Conservation (phyloP, 2,797 vertebrate genomes). For the Periophthalmus magnuspinnatus region DNA sequence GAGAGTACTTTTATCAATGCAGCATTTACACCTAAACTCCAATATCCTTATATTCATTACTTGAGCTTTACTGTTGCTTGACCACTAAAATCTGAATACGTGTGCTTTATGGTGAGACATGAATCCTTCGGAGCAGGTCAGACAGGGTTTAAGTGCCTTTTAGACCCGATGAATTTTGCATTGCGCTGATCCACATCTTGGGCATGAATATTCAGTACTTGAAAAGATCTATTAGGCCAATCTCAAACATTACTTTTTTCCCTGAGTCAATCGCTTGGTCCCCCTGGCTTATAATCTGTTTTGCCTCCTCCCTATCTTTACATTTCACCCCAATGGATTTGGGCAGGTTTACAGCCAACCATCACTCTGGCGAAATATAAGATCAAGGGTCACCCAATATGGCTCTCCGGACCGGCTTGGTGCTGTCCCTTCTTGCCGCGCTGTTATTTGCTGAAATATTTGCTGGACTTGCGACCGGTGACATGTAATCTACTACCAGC, state of each 20-base stretch:
- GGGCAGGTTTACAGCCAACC: slow-evolving; percentile 66
- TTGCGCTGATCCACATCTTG: slow-evolving; percentile 2
- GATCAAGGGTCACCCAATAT: slow-evolving; percentile 69
- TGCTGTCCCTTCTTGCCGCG: slow-evolving; percentile 21
- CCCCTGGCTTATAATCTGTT: slow-evolving; percentile 56
- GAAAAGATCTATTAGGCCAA: slow-evolving; percentile 30
- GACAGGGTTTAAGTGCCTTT: slow-evolving; percentile 13
- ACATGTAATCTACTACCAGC: slow-evolving; percentile 72
- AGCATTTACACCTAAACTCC: neutral
- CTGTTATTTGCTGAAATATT: slow-evolving; percentile 71
- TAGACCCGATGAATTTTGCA: slow-evolving; percentile 20
- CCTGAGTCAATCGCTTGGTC: slow-evolving; percentile 39
- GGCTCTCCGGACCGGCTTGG: slow-evolving; percentile 35
- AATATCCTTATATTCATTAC: neutral
- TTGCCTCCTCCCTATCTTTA: slow-evolving; percentile 50
- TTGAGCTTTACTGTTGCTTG: neutral
- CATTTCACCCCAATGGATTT: slow-evolving; percentile 64
- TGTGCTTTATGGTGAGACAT: neutral
- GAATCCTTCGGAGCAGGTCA: slow-evolving; percentile 25
- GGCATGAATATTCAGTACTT: slow-evolving; percentile 23
- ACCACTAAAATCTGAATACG: neutral
- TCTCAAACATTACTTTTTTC: slow-evolving; percentile 19
- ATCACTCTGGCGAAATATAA: slow-evolving; percentile 72
- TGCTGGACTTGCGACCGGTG: slow-evolving; percentile 64
- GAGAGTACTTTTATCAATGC: neutral